Conservation (phyloP, 2,888 invertebrate species). For the Tetropium fuscum region DNA sequence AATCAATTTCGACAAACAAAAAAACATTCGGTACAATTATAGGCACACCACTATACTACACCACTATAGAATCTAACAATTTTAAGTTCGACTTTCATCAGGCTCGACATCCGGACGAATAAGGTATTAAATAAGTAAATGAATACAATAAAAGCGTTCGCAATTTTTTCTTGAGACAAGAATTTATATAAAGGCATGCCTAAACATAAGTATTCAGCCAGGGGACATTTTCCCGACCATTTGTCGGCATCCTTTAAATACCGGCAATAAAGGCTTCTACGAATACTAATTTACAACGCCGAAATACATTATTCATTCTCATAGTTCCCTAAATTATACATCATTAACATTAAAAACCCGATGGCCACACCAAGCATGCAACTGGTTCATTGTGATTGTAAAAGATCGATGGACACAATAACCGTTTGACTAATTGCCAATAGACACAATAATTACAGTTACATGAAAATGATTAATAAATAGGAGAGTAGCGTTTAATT, state of each 20-base stretch:
- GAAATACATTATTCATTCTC: constrained; percentile 17
- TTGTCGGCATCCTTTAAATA: constrained; percentile 10
- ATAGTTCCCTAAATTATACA: constrained; percentile 8
- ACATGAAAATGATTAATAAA: constrained; percentile 11
- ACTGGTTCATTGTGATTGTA: constrained; percentile 5
- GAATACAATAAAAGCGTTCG: too few species aligned
- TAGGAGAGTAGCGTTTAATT: background rate
- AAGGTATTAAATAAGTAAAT: too few species aligned
- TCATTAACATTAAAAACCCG: constrained; percentile 1
- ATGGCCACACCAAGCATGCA: background rate
- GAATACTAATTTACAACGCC: constrained; percentile 13
- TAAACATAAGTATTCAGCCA: constrained; percentile 10
- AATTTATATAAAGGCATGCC: background rate
- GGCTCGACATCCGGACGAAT: too few species aligned
- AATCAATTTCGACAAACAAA: too few species aligned
- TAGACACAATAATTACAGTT: too few species aligned
- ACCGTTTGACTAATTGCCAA: background rate
- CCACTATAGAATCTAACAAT: too few species aligned
- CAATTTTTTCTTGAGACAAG: background rate
- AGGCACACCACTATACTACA: too few species aligned
- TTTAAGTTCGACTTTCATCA: too few species aligned
- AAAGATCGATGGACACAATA: background rate
- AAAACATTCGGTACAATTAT: too few species aligned
- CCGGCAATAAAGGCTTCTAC: background rate
- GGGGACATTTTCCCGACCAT: background rate